Conservation (phyloP, 1,140 invertebrate species). For the Cephus cinctus region DNA sequence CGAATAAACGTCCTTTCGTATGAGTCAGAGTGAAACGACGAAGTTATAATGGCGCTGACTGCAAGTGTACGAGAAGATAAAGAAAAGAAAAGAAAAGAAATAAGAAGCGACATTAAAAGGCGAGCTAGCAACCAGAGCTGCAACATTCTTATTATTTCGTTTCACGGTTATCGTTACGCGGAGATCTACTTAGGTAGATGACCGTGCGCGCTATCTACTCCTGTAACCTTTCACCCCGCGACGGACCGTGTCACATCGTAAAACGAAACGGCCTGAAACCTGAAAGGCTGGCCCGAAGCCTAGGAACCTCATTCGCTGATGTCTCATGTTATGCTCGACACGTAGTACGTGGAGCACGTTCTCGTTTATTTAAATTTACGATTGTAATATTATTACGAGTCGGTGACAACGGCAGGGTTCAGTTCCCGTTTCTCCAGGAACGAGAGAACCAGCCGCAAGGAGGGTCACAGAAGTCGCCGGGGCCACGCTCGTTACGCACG, state of each 20-base stretch:
- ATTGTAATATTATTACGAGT: slow-evolving; percentile 15
- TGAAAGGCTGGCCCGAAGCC: slow-evolving; percentile 21
- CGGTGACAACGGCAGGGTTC: neutral
- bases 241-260: slow-evolving; percentile 30
- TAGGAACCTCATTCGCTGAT: slow-evolving; percentile 28
- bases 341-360: slow-evolving; percentile 27
- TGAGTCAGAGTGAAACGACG: slow-evolving; percentile 31
- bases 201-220: slow-evolving; percentile 21
- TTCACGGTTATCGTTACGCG: slow-evolving; percentile 33
- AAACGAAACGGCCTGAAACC: slow-evolving; percentile 28
- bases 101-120: slow-evolving; percentile 13
- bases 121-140: neutral
- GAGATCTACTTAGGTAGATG: slow-evolving; percentile 27
- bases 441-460: neutral
- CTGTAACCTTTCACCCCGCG: slow-evolving; percentile 25
- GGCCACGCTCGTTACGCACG: no score
- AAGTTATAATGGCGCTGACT: slow-evolving; percentile 22
- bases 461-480: neutral
- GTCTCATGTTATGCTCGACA: slow-evolving; percentile 33
- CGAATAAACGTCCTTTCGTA: slow-evolving; percentile 21
- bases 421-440: neutral
- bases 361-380: slow-evolving; percentile 38
- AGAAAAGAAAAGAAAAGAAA: slow-evolving; percentile 20
- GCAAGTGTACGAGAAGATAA: slow-evolving; percentile 23
- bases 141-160: slow-evolving; percentile 24